Evolutionary conservation across 2,113 vertebrate species (phyloP).

Genomic region (Carassius carassius): DNA sequence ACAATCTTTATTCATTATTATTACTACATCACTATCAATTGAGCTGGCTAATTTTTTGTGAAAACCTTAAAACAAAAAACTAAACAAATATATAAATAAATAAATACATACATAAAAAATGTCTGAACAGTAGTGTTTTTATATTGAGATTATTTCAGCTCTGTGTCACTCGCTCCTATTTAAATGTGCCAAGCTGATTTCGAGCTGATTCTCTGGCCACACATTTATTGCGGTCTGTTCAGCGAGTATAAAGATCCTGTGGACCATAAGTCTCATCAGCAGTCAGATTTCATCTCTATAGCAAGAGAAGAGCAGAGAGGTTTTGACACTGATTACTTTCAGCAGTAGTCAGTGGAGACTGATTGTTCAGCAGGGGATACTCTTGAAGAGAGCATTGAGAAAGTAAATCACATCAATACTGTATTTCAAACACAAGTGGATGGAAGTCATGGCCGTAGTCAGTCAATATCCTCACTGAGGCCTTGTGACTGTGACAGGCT

Average conservation of each 20-base stretch:
- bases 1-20: not conserved
- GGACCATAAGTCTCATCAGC: conserved; percentile 26
- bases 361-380: conserved; percentile 37
- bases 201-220: not conserved
- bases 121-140: too few relatives aligned
- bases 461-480: conserved; percentile 9
- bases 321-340: conserved; percentile 40
- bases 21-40: not conserved
- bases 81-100: not conserved
- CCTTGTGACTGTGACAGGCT: not conserved
- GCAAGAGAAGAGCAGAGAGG: conserved; percentile 12
- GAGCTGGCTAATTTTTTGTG: not conserved
- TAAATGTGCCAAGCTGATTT: not conserved
- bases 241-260: conserved; percentile 14
- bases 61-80: too few relatives aligned
- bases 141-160: not conserved
- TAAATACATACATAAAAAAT: too few relatives aligned
- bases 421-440: conserved; percentile 47
- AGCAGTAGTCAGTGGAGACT: conserved; percentile 37
- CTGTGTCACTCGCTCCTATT: not conserved
- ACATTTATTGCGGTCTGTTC: not conserved
- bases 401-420: conserved; percentile 49
- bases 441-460: conserved; percentile 18
- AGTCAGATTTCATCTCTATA: conserved; percentile 41
- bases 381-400: conserved; percentile 2